phyloP scores from a whole-genome alignment of 2,113 vertebrate species.

The Xenotilapia longispinis region DNA sequence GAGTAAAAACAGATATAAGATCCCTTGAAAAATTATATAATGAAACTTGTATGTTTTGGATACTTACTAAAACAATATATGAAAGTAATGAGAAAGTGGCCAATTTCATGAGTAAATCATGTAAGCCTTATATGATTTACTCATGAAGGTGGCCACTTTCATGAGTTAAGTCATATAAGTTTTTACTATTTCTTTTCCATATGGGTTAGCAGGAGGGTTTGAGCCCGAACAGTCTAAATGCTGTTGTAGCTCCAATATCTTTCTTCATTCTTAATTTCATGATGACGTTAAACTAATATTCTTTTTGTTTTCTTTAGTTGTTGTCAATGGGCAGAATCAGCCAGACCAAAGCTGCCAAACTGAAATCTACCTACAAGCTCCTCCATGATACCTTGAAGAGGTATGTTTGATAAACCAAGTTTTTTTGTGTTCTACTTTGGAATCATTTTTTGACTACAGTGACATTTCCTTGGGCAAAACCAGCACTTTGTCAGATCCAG shows the following conservation, averaged over 20 bases:
- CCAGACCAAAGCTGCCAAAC: constrained; percentile 66
- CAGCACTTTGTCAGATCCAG: background rate
- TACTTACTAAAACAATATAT: too few species aligned
- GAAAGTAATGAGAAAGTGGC: too few species aligned
- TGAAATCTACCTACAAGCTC: constrained; percentile 77
- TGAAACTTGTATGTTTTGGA: too few species aligned
- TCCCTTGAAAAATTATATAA: too few species aligned
- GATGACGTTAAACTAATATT: background rate
- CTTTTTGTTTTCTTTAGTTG: constrained; percentile 65
- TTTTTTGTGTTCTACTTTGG: background rate
- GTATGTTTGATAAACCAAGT: constrained; percentile 53
- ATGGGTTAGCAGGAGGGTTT: background rate
- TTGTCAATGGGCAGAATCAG: constrained; percentile 77
- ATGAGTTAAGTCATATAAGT: too few species aligned
- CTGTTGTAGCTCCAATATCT: background rate
- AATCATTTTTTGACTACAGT: background rate
- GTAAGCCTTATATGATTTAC: too few species aligned
- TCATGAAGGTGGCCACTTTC: too few species aligned
- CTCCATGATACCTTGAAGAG: constrained; percentile 78
- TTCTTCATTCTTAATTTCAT: background rate
- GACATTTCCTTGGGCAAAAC: background rate
- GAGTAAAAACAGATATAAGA: too few species aligned
- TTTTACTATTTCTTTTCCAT: too few species aligned
- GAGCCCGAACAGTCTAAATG: background rate
- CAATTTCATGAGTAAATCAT: too few species aligned